Percentiles rank a stretch among this genome's conserved stretches.
These are phyloP conservation scores for Leptopilina syphax DNA, from an alignment of 2,888 invertebrate species.

Conservation along the genomic window DNA sequence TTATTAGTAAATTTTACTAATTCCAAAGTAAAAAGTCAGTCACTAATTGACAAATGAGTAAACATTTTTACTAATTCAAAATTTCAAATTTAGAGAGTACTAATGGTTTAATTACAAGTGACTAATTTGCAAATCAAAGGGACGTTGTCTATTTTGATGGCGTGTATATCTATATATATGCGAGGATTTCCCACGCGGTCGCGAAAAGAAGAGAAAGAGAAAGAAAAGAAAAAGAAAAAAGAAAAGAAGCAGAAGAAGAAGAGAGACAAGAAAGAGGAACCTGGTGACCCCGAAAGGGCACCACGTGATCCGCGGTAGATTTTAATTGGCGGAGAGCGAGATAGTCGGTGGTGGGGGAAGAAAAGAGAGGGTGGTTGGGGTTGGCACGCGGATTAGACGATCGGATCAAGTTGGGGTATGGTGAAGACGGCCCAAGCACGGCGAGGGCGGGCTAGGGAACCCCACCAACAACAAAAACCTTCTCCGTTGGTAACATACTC, in stretches of 20 bases:
- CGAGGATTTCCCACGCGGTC: conserved; percentile 4
- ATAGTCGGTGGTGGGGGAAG: conserved; percentile 50
- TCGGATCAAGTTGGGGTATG: conserved; percentile 61
- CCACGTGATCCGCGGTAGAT: conserved; percentile 73
- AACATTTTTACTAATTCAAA: no score
- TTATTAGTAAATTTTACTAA: no score
- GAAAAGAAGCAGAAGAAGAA: conserved; percentile 44
- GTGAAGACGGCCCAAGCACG: conserved; percentile 64
- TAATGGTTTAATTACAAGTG: background rate
- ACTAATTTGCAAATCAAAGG: background rate
- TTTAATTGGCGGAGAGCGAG: conserved; percentile 74
- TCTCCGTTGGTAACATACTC: conserved; percentile 57
- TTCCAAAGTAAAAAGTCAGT: no score
- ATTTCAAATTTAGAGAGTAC: no score
- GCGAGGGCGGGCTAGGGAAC: conserved; percentile 68
- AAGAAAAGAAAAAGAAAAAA: background rate
- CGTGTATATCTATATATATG: background rate
- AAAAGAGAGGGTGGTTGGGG: conserved; percentile 62
- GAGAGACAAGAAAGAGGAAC: conserved; percentile 41
- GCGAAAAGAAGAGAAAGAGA: background rate
- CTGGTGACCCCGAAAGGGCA: conserved; percentile 47
- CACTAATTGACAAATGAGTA: no score
- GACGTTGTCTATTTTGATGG: background rate
- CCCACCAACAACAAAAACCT: conserved; percentile 71
- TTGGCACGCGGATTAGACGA: conserved; percentile 69